Evolutionary conservation across 1,140 invertebrate genomes (phyloP).

Genomic region (Rhyacophila brunnea): DNA sequence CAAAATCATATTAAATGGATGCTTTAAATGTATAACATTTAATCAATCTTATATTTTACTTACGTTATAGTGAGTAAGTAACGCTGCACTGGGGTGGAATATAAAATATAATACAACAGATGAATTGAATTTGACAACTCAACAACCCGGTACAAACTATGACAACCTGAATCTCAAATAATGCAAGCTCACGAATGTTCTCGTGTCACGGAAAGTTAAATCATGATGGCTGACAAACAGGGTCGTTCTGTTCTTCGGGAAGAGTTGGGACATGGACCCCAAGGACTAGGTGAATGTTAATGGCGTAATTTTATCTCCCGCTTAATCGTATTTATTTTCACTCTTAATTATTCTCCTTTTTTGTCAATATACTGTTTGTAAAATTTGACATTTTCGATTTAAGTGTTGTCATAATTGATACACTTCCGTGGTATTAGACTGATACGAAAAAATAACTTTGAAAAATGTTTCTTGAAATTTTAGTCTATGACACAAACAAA

Average conservation of each 20-base stretch:
- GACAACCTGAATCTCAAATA: constrained; percentile 39
- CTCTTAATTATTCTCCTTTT: not conserved
- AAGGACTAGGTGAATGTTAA: constrained; percentile 53
- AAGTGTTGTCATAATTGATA: not conserved
- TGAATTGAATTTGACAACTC: constrained; percentile 15
- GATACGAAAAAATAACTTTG: no score
- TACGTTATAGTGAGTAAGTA: no score
- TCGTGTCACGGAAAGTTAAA: constrained; percentile 11
- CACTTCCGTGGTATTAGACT: not conserved
- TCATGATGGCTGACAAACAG: constrained; percentile 1
- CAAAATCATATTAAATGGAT: not conserved
- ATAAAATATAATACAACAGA: not conserved
- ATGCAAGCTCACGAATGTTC: constrained; percentile 46
- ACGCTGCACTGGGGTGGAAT: not conserved
- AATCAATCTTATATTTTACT: no score
- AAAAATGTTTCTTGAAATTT: no score
- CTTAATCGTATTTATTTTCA: no score
- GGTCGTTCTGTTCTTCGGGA: constrained; percentile 10
- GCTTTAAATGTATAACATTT: not conserved
- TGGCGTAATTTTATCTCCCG: no score
- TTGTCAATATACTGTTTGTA: not conserved
- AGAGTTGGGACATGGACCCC: constrained; percentile 48
- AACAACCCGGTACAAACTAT: constrained; percentile 14
- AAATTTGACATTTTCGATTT: no score
- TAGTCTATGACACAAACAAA: no score